Conservation (phyloP, 37 sponge, comb jelly and placozoan species). For the Chondrilla cf. caribensis region DNA sequence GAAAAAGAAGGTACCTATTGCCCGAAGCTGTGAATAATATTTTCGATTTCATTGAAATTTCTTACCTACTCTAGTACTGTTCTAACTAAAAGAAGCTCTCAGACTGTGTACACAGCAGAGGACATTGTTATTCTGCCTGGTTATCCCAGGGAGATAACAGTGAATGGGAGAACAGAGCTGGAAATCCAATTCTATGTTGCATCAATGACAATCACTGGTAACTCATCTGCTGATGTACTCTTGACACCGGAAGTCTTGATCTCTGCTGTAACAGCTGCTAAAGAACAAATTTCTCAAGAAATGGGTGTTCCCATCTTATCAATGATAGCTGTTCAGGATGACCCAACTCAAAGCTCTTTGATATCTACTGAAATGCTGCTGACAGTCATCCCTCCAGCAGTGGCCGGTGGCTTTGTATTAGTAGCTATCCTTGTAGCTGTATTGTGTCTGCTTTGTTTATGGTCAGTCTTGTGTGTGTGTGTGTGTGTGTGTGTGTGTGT, state of each 20-base stretch:
- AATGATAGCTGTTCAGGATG: background rate
- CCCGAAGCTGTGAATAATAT: too few relatives aligned
- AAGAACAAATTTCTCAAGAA: background rate
- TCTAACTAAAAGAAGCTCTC: background rate
- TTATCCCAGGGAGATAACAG: slow-evolving; percentile 18
- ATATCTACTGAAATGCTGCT: background rate
- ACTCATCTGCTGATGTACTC: background rate
- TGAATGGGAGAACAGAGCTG: background rate
- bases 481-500: too few relatives aligned
- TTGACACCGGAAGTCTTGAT: background rate
- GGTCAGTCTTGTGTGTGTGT: background rate
- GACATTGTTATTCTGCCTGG: background rate
- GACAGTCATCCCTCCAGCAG: slow-evolving; percentile 2
- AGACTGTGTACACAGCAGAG: background rate
- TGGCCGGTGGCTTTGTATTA: slow-evolving; percentile 14
- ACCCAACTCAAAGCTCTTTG: background rate
- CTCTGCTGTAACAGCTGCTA: background rate
- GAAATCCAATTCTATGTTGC: slow-evolving; percentile 11
- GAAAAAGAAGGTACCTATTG: background rate
- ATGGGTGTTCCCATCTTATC: slow-evolving; percentile 5
- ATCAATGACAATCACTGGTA: background rate
- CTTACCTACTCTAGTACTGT: background rate
- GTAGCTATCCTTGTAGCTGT: background rate
- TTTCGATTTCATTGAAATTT: background rate
- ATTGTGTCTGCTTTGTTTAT: background rate